A percentile compares a stretch with the other conserved stretches of the same genome.
phyloP scores from a whole-genome alignment of 2,888 invertebrate genomes.

The Leucophora obtusa region DNA sequence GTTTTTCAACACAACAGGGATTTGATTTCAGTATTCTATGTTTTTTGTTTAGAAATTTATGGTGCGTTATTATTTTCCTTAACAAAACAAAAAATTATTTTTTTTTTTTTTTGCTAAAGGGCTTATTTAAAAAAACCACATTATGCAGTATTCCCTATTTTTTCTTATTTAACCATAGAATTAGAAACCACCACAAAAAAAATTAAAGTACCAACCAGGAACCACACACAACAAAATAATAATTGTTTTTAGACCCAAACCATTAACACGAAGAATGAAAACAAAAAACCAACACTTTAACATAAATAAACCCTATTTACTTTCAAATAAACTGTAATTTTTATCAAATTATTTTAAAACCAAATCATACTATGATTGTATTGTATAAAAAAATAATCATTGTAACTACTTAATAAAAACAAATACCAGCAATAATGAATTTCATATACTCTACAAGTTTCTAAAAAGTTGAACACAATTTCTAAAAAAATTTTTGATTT shows the following conservation, averaged over 20 bases:
- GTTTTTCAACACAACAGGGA: conserved; percentile 2
- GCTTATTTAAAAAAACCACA: conserved; percentile 24
- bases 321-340: conserved; percentile 59
- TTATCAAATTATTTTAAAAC: conserved; percentile 47
- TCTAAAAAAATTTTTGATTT: no score
- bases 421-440: no score
- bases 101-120: conserved; percentile 35
- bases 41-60: conserved; percentile 43
- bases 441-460: no score
- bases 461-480: no score
- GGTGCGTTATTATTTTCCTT: conserved; percentile 22
- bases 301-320: conserved; percentile 46
- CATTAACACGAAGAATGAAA: conserved; percentile 44
- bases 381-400: background rate
- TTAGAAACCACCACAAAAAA: conserved; percentile 24
- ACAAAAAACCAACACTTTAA: background rate
- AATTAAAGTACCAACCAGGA: conserved; percentile 2
- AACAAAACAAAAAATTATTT: background rate
- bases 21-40: conserved; percentile 8
- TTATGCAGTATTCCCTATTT: conserved; percentile 12
- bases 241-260: conserved; percentile 59
- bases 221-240: conserved; percentile 48
- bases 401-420: background rate
- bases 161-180: conserved; percentile 31
- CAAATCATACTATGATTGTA: conserved; percentile 11